These are phyloP conservation scores for Dallia pectoralis DNA, from an alignment of 2,797 vertebrate genomes.

Conservation along the genomic window DNA sequence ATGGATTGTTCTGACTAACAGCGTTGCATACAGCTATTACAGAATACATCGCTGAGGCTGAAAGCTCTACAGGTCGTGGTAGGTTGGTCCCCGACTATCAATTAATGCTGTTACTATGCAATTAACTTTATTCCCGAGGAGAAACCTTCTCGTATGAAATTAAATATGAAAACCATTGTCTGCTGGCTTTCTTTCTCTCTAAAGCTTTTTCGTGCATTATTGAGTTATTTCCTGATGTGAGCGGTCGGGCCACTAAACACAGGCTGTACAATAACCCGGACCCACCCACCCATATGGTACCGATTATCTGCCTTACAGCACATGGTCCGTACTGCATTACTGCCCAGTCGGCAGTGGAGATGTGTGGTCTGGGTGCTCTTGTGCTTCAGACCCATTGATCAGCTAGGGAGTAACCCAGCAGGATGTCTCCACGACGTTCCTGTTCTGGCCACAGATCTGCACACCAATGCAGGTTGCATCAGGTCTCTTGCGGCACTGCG, in stretches of 20 bases:
- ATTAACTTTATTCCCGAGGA: not conserved
- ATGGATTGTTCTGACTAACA: not conserved
- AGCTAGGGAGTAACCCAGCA: conserved; percentile 2
- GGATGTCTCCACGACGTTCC: not conserved
- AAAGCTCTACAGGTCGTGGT: no score
- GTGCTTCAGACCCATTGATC: conserved; percentile 21
- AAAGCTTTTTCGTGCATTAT: not conserved
- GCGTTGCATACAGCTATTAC: not conserved
- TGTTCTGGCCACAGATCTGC: conserved; percentile 23
- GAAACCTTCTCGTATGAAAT: not conserved
- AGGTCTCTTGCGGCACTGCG: conserved; percentile 6
- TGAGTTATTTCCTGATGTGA: not conserved
- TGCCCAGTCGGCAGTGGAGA: conserved; percentile 22
- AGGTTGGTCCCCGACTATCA: no score
- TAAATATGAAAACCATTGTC: not conserved
- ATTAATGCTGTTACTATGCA: not conserved
- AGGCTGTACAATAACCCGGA: not conserved
- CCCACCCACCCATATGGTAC: not conserved
- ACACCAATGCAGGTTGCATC: conserved; percentile 16
- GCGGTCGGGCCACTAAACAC: not conserved
- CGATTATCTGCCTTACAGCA: not conserved
- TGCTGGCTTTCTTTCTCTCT: not conserved
- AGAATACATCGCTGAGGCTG: not conserved
- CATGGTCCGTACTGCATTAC: no score
- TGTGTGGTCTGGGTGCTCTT: conserved; percentile 10